A percentile compares a stretch with the other conserved stretches of the same genome.
Evolutionary conservation across 2,797 vertebrate genomes (phyloP).

Genomic region (Centroberyx gerrardi): DNA sequence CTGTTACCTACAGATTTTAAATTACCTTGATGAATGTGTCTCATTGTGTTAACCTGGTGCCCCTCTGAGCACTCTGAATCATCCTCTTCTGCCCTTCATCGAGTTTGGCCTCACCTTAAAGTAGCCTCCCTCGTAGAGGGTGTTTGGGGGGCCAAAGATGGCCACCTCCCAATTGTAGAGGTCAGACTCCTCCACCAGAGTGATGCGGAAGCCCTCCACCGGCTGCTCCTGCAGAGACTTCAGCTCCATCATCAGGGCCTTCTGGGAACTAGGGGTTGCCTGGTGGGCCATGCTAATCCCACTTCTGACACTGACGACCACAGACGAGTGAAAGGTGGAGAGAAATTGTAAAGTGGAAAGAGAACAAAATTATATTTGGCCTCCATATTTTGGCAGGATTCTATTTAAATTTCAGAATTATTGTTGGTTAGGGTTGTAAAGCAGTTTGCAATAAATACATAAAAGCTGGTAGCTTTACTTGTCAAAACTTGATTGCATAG

Average conservation of each 20-base stretch:
- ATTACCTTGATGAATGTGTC: neutral
- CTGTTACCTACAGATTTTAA: neutral
- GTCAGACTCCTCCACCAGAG: slow-evolving; percentile 95
- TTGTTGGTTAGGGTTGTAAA: neutral
- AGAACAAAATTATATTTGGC: neutral
- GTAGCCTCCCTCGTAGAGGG: slow-evolving; percentile 95
- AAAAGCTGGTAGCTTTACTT: slow-evolving; percentile 7
- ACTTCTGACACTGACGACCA: slow-evolving; percentile 59
- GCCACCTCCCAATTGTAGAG: slow-evolving; percentile 98
- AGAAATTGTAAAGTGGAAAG: neutral
- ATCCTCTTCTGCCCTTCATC: neutral
- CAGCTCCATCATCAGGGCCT: slow-evolving; percentile 96
- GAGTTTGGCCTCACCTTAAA: slow-evolving; percentile 89
- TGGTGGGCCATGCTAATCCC: slow-evolving; percentile 92
- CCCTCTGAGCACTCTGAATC: neutral
- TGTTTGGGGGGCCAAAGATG: slow-evolving; percentile 96
- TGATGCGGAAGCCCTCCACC: slow-evolving; percentile 96
- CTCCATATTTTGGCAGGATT: neutral
- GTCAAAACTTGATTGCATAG: slow-evolving; percentile 14
- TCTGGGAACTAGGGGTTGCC: slow-evolving; percentile 96
- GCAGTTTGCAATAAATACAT: slow-evolving; percentile 15
- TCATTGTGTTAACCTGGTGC: neutral
- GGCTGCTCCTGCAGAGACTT: slow-evolving; percentile 97
- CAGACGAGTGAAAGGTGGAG: slow-evolving; percentile 7
- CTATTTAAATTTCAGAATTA: neutral